These are phyloP conservation scores for Podilymbus podiceps DNA, from an alignment of 2,113 vertebrate species.

Conservation along the genomic window DNA sequence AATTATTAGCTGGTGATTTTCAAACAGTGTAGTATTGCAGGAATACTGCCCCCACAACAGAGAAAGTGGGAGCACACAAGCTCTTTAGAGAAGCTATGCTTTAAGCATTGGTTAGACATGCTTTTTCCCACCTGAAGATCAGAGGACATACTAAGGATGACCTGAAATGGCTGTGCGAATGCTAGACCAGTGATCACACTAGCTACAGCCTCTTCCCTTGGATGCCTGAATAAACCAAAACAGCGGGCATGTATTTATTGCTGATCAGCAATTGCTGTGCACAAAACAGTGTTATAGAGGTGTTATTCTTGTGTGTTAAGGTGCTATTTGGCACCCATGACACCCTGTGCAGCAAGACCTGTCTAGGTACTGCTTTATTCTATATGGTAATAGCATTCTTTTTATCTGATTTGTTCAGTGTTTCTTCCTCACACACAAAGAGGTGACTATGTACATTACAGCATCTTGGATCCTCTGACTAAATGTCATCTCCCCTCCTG, in stretches of 20 bases:
- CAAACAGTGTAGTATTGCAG: not conserved
- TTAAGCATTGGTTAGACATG: not conserved
- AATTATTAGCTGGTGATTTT: not conserved
- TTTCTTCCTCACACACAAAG: not conserved
- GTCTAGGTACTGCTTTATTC: not conserved
- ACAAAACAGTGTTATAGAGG: not conserved
- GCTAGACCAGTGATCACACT: not conserved
- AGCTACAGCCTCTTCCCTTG: not conserved
- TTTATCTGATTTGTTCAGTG: not conserved
- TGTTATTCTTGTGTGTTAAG: not conserved
- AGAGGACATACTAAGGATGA: not conserved
- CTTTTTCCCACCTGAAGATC: not conserved
- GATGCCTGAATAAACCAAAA: not conserved
- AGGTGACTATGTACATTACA: not conserved
- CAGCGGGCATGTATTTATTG: not conserved
- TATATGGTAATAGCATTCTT: not conserved
- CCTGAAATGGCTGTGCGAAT: not conserved
- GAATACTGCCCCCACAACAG: not conserved
- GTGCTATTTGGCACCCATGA: not conserved
- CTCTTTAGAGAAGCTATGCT: not conserved
- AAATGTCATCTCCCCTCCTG: not conserved
- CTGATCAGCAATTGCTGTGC: not conserved
- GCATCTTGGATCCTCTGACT: not conserved
- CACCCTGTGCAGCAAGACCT: not conserved
- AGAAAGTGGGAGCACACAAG: rapidly evolving